Conservation (phyloP, 2,113 vertebrate genomes). For the Chloebia gouldiae region DNA sequence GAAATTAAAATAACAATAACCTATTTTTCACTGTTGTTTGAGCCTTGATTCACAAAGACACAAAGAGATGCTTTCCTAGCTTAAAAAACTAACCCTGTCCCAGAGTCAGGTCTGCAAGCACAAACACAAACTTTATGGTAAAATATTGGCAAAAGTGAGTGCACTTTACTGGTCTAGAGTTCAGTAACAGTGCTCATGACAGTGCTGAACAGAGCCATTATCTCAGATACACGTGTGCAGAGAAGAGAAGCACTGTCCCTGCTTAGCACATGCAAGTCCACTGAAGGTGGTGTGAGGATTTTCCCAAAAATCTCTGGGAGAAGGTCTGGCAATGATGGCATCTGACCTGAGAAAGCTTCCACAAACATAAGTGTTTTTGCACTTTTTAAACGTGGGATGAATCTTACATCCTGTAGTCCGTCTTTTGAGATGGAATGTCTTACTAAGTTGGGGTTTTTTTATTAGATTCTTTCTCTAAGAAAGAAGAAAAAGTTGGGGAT, state of each 20-base stretch:
- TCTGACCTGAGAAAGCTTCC: background rate
- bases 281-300: background rate
- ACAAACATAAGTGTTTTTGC: background rate
- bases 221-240: rapidly evolving
- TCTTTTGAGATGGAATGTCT: background rate
- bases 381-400: background rate
- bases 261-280: background rate
- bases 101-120: background rate
- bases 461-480: background rate
- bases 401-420: background rate
- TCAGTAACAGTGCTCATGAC: no score
- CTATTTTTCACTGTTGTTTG: background rate
- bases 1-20: background rate
- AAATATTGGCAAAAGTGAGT: background rate
- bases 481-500: background rate
- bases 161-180: background rate
- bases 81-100: background rate
- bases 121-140: background rate
- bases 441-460: background rate
- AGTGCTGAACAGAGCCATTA: background rate
- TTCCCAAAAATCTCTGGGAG: background rate
- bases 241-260: background rate
- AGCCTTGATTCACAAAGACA: background rate
- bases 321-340: background rate
- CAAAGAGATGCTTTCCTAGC: background rate